Evolutionary conservation across 2,113 vertebrate genomes (phyloP), one percentile per base, ranked within the genome.

Genomic region (Aptenodytes patagonicus): DNA sequence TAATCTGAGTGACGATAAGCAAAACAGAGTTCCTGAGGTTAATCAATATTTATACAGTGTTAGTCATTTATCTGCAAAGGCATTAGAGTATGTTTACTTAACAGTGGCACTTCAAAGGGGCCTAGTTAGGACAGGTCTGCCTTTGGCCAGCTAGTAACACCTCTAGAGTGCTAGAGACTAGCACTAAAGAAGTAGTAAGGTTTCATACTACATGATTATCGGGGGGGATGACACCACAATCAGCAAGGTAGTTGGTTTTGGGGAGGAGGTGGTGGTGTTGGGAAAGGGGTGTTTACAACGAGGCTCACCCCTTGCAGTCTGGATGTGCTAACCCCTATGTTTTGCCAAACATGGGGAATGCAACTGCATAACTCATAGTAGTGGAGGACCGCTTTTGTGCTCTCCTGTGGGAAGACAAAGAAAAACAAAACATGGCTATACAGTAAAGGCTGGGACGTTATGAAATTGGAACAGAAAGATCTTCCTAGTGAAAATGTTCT

Each of bases 21-120:
- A 75, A 70, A 92, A 77, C 46, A 86, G 2, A 94, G 61, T 61
- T 93, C 77, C 92, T 92, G 86, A 93, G 44, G 65, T 82, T 93
- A 89, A 87, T 91, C 65, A 82, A 84, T 91, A 93, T 95, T 97
- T 95, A 77, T 22, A 92, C 57, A 96, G 72, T 5, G 28, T 92
- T 92, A 93, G 83, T 57, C 22, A 89, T 84, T 89, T 87, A 84
- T 87, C 83, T 92, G 65, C 36, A 92, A 89, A 90, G 34, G 65
- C 61, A 75, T 79, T 92, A 82, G 8, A 62, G 52, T 31, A 40
- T 22, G 36, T 71, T 95, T 93, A 72, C 61, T 71, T 76, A 75
- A 92, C 61, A 92, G 44, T 16, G 36, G 89, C 69, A 91, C 72
- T 89, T 93, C 89, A 93, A 95, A 93, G 44, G 17, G 57, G 57